Base-by-base conservation (phyloP, 1,140 invertebrate genomes). In the Papilio polytes region DNA sequence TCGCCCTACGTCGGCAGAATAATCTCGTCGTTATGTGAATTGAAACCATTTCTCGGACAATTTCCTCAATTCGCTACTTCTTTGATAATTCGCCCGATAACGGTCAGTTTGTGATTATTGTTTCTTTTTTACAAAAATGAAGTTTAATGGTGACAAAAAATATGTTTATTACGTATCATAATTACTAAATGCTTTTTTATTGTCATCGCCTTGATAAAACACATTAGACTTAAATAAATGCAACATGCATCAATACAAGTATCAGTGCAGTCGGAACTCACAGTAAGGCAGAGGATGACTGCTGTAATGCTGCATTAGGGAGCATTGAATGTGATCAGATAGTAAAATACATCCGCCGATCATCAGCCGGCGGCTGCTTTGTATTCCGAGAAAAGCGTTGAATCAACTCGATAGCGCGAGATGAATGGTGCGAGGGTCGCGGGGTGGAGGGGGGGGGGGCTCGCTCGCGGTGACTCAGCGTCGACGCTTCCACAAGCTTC, bases 361-460 rank as follows among this genome's bases (percentile, higher is more conserved):
- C 48, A 13, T 51, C 12, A 51, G 48, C 9, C 51, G 51, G 51
- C 51, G 18, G 18, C 12, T 18, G 51, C 15, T 53, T 82, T 82
- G 66, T 86, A 86, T 91, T 91, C 89, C 78, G 51, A 81, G 91
- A 90, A 91, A 76, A 78, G n/a, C 53, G 81, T 74, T 92, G 90
- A 92, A 84, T 91, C 89, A 92, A 82, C 81, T 84, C 31, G 26
- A 53, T 26, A 46, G 63, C 73, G 79, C 46, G 85, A 89, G 89
- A 92, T 92, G 91, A 92, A 91, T 91, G 90, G 85, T 84, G 66
- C 84, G 82, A 74, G 59, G 70, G 12, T 20, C n/a, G 59, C 63
- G 72, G 72, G 82, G 70, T 51, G 12, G 26, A 18, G 56, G 53
- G 70, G 72, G 8, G 46, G 10, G 70, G 66, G 15, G 36, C 36